Percentiles rank a stretch among this genome's conserved stretches.
Conservation (phyloP, 1,140 invertebrate genomes). For the Megalopta genalis region DNA sequence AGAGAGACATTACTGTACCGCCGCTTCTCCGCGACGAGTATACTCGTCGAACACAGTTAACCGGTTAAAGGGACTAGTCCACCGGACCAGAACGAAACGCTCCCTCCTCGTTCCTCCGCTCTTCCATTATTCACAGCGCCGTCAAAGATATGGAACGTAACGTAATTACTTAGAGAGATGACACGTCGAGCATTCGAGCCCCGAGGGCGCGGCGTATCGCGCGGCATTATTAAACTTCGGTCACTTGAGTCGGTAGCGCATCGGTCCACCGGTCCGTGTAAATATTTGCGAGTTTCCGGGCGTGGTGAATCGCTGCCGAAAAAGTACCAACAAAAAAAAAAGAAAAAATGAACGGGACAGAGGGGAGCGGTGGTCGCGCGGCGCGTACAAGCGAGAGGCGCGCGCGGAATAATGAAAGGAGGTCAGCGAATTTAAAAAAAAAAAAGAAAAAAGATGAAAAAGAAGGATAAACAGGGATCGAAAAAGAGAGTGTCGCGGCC, state of each 20-base stretch:
- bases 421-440: background rate
- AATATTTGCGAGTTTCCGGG: constrained; percentile 43
- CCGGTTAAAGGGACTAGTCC: too few relatives aligned
- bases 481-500: background rate
- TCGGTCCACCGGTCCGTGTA: constrained; percentile 35
- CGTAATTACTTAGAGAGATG: background rate
- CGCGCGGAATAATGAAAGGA: background rate
- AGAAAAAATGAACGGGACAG: background rate
- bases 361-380: too few relatives aligned
- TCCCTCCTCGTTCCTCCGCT: too few relatives aligned
- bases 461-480: too few relatives aligned
- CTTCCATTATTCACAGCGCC: too few relatives aligned
- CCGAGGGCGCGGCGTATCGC: constrained; percentile 34
- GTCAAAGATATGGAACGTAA: background rate
- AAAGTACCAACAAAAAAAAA: background rate
- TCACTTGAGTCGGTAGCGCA: constrained; percentile 17
- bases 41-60: too few relatives aligned
- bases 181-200: background rate
- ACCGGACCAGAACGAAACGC: too few relatives aligned
- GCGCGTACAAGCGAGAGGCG: too few relatives aligned
- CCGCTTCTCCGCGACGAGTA: too few relatives aligned
- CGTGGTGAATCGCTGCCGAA: background rate
- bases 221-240: constrained; percentile 51
- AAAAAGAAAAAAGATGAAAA: too few relatives aligned
- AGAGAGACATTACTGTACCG: too few relatives aligned